Evolutionary conservation across 2,797 vertebrate genomes (phyloP).

Genomic region (Lagodon rhomboides): DNA sequence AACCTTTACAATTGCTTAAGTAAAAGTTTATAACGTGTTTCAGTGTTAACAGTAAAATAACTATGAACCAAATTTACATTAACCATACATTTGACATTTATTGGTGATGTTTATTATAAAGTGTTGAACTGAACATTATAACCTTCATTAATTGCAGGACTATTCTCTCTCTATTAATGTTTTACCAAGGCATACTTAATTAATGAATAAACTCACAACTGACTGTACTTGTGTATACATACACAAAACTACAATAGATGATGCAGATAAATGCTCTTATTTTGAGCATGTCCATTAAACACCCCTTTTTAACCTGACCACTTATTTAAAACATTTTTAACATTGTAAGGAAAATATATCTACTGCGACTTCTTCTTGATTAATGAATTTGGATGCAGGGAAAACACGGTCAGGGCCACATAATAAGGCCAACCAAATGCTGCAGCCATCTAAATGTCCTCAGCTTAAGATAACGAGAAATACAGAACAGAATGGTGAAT

Average conservation of each 20-base stretch:
- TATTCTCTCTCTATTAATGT: not conserved
- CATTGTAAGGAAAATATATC: not conserved
- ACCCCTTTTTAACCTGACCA: not conserved
- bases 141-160: not conserved
- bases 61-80: no score
- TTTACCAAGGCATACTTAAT: not conserved
- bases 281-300: no score
- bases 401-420: not conserved
- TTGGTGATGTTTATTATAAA: no score
- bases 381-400: not conserved
- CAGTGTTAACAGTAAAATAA: no score
- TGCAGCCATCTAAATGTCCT: not conserved
- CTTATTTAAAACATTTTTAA: not conserved
- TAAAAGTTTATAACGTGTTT: no score
- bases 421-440: not conserved
- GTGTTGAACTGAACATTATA: not conserved
- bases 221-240: not conserved
- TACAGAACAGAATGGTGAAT: not conserved
- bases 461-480: not conserved
- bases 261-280: no score
- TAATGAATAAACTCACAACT: not conserved
- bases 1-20: no score
- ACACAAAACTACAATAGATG: not conserved
- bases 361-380: not conserved
- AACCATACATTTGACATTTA: no score